Percentiles rank a stretch among this genome's conserved stretches.
phyloP scores from a whole-genome alignment of 1,140 invertebrate species.

The Anthonomus grandis region DNA sequence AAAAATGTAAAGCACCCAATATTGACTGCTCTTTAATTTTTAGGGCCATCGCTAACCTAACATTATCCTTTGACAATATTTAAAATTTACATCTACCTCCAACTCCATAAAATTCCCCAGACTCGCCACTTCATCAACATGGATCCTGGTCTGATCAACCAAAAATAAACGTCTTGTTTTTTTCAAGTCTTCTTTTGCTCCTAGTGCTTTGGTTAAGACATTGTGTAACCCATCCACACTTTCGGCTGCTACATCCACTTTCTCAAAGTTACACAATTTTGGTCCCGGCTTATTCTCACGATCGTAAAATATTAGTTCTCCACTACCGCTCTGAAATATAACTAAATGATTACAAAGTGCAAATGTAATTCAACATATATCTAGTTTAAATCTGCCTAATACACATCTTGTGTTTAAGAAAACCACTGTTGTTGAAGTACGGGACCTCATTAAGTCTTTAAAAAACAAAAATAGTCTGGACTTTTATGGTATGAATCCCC shows the following conservation, averaged over 20 bases:
- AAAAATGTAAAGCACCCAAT: no score
- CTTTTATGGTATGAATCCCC: no score
- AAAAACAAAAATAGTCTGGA: no score
- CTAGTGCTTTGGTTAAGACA: conserved; percentile 58
- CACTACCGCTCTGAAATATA: conserved; percentile 50
- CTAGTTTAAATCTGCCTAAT: no score
- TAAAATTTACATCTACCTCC: conserved; percentile 67
- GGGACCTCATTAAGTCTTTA: no score
- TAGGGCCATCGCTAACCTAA: no score
- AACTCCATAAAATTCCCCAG: conserved; percentile 88
- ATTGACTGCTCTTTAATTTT: no score
- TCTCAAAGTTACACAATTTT: conserved; percentile 65
- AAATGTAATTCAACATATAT: no score
- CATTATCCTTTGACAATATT: no score
- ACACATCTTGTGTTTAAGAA: no score
- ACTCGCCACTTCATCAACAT: conserved; percentile 78
- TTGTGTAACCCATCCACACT: conserved; percentile 47
- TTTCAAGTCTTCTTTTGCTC: conserved; percentile 62
- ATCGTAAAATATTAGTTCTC: conserved; percentile 76
- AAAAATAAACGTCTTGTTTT: conserved; percentile 75
- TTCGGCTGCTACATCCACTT: conserved; percentile 52
- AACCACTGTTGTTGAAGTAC: no score
- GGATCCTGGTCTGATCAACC: conserved; percentile 81
- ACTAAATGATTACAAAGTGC: no score
- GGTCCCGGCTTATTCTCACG: conserved; percentile 67